phyloP scores from a whole-genome alignment of 1,140 invertebrate genomes.

The Drosophila sturtevanti region DNA sequence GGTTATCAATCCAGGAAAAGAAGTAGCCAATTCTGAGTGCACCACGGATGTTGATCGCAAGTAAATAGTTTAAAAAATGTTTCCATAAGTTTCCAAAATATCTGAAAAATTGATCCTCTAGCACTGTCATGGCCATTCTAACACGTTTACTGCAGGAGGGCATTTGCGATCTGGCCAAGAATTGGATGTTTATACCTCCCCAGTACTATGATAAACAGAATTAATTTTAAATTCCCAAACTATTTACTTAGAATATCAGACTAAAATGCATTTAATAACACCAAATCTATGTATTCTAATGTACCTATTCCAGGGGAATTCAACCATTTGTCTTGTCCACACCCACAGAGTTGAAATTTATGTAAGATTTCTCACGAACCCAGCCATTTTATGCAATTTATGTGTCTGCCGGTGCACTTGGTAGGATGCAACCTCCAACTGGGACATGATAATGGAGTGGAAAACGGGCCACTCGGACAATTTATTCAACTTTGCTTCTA shows the following conservation, averaged over 20 bases:
- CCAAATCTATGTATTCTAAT: slow-evolving; percentile 21
- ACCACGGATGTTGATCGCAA: slow-evolving; percentile 41
- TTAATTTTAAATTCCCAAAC: slow-evolving; percentile 9
- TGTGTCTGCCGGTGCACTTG: slow-evolving; percentile 32
- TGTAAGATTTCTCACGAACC: slow-evolving; percentile 52
- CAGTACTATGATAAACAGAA: slow-evolving; percentile 55
- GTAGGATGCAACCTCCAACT: slow-evolving; percentile 5
- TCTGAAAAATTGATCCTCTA: slow-evolving; percentile 5
- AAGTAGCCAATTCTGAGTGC: background rate
- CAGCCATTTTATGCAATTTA: slow-evolving; percentile 32
- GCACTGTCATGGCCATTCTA: slow-evolving; percentile 55
- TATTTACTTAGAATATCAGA: slow-evolving; percentile 16
- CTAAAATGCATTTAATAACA: slow-evolving; percentile 34
- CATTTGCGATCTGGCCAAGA: slow-evolving; percentile 66
- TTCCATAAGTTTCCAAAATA: background rate
- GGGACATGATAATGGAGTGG: slow-evolving; percentile 22
- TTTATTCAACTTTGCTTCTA: background rate
- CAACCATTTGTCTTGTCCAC: slow-evolving; percentile 31
- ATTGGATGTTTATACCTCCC: slow-evolving; percentile 72
- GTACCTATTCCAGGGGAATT: background rate
- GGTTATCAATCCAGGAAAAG: slow-evolving; percentile 10
- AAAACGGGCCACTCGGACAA: slow-evolving; percentile 1
- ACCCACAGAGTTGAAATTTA: slow-evolving; percentile 42
- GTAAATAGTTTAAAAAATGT: slow-evolving; percentile 20
- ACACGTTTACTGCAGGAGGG: slow-evolving; percentile 63